Evolutionary conservation across 2,888 invertebrate genomes (phyloP), one percentile per base, ranked within the genome.

Genomic region (Ochropleura plecta): DNA sequence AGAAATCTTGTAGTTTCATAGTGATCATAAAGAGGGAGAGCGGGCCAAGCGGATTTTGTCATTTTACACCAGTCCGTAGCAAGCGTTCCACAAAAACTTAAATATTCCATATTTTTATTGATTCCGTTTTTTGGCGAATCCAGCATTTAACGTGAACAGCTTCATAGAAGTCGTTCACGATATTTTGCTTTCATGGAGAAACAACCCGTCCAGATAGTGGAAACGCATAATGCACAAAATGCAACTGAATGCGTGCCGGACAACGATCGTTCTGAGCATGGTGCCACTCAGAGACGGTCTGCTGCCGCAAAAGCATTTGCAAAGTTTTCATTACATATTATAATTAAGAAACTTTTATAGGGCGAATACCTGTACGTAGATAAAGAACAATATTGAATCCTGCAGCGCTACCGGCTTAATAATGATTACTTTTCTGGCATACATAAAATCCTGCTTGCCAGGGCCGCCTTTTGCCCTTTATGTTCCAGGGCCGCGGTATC

Each of bases 171-270:
- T 55, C 10, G 55, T 20, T 55, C 20, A 55, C 12, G 55, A 12
- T 20, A 20, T 20, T n/a, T 46, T 53, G n/a, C n/a, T 53, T 10
- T 55, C 55, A 6, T 20, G 20, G 55, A 10, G 53, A 7, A 59
- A 59, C 59, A 59, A 59, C 59, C 40, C 16, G 20, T 59, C 40
- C 8, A 3, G 16, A 55, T 55, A n/a, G n/a, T n/a, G 53, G 53
- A n/a, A n/a, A 4, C 51, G 48, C 12, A 12, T 48, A 69, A 40
- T 48, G 18, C 46, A 69, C 71, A 79, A 79, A 83, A 79, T 77
- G 75, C 81, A 76, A 78, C 62, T 53, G 59, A 71, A 76, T 69
- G 70, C 70, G 76, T 75, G 78, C 80, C 51, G 42, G 73, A 77
- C 20, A 30, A 65, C 18, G 46, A 66, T 57, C n/a, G 68, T 66